Percentiles rank a stretch among this genome's conserved stretches.
phyloP scores from a whole-genome alignment of 1,140 invertebrate species.

The Ganaspis sp. region DNA sequence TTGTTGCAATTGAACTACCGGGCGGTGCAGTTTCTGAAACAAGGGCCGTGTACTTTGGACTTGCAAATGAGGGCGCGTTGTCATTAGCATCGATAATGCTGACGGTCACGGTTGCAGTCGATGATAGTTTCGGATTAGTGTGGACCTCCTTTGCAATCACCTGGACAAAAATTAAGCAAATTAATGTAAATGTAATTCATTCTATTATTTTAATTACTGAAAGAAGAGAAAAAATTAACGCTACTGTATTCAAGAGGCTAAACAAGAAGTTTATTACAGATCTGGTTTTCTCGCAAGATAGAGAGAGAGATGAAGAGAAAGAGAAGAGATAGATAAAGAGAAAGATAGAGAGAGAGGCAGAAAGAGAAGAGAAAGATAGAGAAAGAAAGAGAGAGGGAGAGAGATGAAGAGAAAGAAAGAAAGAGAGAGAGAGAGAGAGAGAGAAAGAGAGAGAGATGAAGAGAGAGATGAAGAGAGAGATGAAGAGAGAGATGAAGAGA shows the following conservation, averaged over 20 bases:
- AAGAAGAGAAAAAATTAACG: background rate
- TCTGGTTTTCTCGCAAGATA: background rate
- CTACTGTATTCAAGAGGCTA: background rate
- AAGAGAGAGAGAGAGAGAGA: background rate
- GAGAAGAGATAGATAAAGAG: background rate
- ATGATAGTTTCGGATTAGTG: slow-evolving; percentile 85
- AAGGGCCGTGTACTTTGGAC: slow-evolving; percentile 83
- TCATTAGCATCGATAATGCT: slow-evolving; percentile 92
- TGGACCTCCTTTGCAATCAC: slow-evolving; percentile 89
- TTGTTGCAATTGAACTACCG: slow-evolving; percentile 84
- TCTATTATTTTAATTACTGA: background rate
- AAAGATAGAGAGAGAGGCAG: background rate
- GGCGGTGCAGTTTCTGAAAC: slow-evolving; percentile 85
- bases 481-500: background rate
- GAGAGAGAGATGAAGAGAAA: background rate
- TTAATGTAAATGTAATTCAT: background rate
- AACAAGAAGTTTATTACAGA: background rate
- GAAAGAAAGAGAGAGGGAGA: no score
- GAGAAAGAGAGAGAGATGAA: no score
- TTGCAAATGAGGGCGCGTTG: slow-evolving; percentile 88
- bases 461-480: background rate
- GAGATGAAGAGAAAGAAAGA: background rate
- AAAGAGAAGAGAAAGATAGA: background rate
- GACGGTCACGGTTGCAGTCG: slow-evolving; percentile 91
- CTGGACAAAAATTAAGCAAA: slow-evolving; percentile 67